phyloP scores from a whole-genome alignment of 2,113 vertebrate species.

The Notothenia coriiceps region DNA sequence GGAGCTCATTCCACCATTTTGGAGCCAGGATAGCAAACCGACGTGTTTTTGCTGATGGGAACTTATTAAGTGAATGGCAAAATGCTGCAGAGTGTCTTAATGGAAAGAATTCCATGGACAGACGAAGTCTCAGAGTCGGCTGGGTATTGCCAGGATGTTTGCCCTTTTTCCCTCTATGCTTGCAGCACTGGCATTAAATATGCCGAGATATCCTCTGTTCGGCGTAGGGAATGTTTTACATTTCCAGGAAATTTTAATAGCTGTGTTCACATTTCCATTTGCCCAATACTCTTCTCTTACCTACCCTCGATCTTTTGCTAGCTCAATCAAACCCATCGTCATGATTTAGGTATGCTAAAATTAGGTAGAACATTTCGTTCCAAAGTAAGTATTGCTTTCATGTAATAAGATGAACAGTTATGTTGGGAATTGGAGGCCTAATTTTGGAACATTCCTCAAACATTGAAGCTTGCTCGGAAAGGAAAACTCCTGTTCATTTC shows the following conservation, averaged over 20 bases:
- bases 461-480: background rate
- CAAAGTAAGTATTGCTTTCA: background rate
- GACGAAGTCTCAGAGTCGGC: slow-evolving; percentile 6
- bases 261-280: slow-evolving; percentile 30
- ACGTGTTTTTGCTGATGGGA: too few species aligned
- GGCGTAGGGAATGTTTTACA: slow-evolving; percentile 9
- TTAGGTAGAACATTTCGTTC: background rate
- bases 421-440: background rate
- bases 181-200: slow-evolving; percentile 35
- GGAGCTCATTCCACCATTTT: too few species aligned
- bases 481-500: background rate
- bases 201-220: slow-evolving; percentile 24
- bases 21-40: too few species aligned
- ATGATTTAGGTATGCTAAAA: background rate
- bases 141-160: slow-evolving; percentile 36
- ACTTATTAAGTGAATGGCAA: background rate
- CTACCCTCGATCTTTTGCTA: background rate
- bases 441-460: background rate
- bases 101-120: slow-evolving; percentile 55
- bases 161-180: slow-evolving; percentile 23
- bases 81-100: background rate
- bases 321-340: background rate
- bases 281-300: background rate
- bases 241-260: slow-evolving; percentile 36
- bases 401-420: background rate